These are phyloP conservation scores for Pseudolaguvia tuberculata DNA, from an alignment of 2,113 vertebrate genomes.

Conservation along the genomic window DNA sequence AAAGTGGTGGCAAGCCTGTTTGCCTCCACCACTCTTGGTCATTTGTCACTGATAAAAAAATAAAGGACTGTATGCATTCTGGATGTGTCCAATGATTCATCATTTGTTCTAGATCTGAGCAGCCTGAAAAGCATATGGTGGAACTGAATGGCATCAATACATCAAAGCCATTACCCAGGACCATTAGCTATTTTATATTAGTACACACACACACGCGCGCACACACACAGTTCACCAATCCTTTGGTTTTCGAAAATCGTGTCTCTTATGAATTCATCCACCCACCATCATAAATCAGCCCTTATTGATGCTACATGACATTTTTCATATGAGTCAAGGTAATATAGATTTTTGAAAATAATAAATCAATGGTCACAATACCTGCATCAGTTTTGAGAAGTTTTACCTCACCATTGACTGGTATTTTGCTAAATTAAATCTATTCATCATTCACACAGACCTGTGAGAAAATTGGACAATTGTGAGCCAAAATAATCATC, in stretches of 20 bases:
- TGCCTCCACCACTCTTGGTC: neutral
- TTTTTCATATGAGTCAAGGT: constrained; percentile 17
- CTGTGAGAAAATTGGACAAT: neutral
- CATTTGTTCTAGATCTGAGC: constrained; percentile 17
- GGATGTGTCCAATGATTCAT: constrained; percentile 23
- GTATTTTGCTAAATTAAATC: constrained; percentile 10
- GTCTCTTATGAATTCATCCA: constrained; percentile 5
- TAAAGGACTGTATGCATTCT: constrained; percentile 15
- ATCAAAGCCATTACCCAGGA: constrained; percentile 14
- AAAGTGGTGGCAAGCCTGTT: neutral
- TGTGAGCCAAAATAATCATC: constrained; percentile 7
- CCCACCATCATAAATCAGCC: constrained; percentile 38
- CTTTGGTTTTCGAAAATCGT: constrained; percentile 40
- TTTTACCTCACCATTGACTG: neutral
- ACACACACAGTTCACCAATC: constrained; percentile 15
- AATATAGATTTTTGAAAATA: constrained; percentile 12
- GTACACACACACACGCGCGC: constrained; percentile 14
- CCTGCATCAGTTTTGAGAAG: constrained; percentile 18
- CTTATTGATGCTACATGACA: constrained; percentile 36
- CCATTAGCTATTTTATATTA: constrained; percentile 19
- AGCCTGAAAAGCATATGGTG: constrained; percentile 5
- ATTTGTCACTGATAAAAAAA: constrained; percentile 18
- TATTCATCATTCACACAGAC: constrained; percentile 21
- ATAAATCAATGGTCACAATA: constrained; percentile 2
- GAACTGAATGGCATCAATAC: constrained; percentile 34